phyloP scores from a whole-genome alignment of 2,888 invertebrate species.

The Epinotia nisella region DNA sequence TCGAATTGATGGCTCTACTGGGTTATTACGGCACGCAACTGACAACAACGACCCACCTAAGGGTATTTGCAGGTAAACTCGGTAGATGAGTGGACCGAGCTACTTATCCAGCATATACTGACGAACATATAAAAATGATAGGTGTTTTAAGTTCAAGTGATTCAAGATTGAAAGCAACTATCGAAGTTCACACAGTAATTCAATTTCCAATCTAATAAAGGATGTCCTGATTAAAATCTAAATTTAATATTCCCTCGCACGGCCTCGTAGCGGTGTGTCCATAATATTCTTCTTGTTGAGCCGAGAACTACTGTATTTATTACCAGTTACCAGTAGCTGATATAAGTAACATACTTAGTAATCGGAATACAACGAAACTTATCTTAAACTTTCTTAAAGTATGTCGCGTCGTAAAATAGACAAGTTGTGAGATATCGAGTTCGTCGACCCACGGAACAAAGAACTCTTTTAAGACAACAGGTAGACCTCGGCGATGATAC shows the following conservation, averaged over 20 bases:
- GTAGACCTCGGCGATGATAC: constrained; percentile 54
- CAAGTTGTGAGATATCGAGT: constrained; percentile 67
- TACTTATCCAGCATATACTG: constrained; percentile 1
- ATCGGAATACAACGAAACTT: constrained; percentile 33
- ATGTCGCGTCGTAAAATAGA: constrained; percentile 56
- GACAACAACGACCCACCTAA: constrained; percentile 39
- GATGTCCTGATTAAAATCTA: constrained; percentile 43
- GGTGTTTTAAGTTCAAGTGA: constrained; percentile 4
- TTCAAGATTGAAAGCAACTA: constrained; percentile 17
- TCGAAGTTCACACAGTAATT: constrained; percentile 34
- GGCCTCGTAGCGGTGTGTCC: constrained; percentile 36
- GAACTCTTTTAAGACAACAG: constrained; percentile 61
- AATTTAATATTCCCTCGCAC: constrained; percentile 39
- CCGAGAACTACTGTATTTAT: constrained; percentile 27
- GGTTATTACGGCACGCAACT: constrained; percentile 40
- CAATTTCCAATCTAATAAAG: constrained; percentile 36
- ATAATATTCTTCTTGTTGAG: constrained; percentile 35
- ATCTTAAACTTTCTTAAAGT: constrained; percentile 51
- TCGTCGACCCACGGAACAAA: constrained; percentile 68
- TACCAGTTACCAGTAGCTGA: constrained; percentile 5
- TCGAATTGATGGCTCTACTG: constrained; percentile 43
- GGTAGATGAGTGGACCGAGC: constrained; percentile 10
- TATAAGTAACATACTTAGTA: constrained; percentile 2
- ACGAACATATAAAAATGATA: not conserved
- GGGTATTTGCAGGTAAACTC: constrained; percentile 28